A percentile compares a stretch with the other conserved stretches of the same genome.
Conservation (phyloP, 1,140 invertebrate species). For the Pissodes strobi region DNA sequence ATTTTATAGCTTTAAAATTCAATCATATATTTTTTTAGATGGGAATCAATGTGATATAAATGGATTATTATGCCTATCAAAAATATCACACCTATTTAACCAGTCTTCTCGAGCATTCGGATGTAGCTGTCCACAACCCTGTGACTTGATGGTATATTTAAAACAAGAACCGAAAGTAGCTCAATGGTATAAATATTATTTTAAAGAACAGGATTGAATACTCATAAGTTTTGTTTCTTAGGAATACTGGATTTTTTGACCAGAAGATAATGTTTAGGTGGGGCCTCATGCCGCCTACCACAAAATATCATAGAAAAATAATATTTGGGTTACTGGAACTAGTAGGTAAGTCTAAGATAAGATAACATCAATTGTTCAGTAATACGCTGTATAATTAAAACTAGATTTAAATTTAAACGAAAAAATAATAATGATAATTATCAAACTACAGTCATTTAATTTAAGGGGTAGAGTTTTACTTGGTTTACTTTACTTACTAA, state of each 20-base stretch:
- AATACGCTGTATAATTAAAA: too few species aligned
- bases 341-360: too few species aligned
- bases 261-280: slow-evolving; percentile 48
- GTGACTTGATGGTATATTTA: slow-evolving; percentile 61
- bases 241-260: slow-evolving; percentile 45
- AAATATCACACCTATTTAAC: slow-evolving; percentile 58
- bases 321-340: slow-evolving; percentile 64
- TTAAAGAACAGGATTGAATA: neutral
- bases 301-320: slow-evolving; percentile 60
- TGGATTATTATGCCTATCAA: slow-evolving; percentile 42
- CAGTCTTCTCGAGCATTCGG: slow-evolving; percentile 57
- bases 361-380: too few species aligned
- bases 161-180: slow-evolving; percentile 60
- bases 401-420: too few species aligned
- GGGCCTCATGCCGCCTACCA: slow-evolving; percentile 56
- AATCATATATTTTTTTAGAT: slow-evolving; percentile 53
- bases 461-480: too few species aligned
- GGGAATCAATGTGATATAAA: slow-evolving; percentile 60
- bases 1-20: neutral
- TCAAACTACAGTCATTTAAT: too few species aligned
- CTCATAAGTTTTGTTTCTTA: slow-evolving; percentile 20
- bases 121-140: slow-evolving; percentile 62
- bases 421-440: too few species aligned
- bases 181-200: slow-evolving; percentile 44
- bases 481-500: too few species aligned